Conservation (phyloP, 2,888 invertebrate species). For the Perdita meconis region DNA sequence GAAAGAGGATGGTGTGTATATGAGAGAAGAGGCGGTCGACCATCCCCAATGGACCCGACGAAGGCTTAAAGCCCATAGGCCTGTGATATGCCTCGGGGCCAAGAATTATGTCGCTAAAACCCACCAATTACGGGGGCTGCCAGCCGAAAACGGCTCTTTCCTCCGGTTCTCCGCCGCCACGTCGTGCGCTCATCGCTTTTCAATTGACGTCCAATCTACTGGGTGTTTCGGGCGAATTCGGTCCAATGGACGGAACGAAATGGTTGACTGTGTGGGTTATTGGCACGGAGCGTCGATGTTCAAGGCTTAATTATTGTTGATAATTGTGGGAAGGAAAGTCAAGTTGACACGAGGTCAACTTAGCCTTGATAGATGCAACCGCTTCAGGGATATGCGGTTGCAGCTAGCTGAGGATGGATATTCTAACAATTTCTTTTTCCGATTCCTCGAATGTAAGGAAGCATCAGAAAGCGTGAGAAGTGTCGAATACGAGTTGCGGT, state of each 20-base stretch:
- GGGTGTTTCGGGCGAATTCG: not conserved
- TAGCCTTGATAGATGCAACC: no score
- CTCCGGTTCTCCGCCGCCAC: constrained; percentile 19
- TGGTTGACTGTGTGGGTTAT: no score
- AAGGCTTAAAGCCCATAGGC: constrained; percentile 70
- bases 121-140: constrained; percentile 71
- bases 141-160: constrained; percentile 59
- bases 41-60: constrained; percentile 67
- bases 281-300: no score
- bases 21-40: constrained; percentile 59
- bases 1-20: constrained; percentile 64
- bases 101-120: constrained; percentile 80
- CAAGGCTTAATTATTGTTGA: no score
- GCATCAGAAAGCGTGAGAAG: no score
- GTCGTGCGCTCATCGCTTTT: constrained; percentile 1
- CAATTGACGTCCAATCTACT: constrained; percentile 14
- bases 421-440: no score
- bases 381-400: no score
- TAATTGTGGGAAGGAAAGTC: no score
- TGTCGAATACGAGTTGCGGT: no score
- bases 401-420: no score
- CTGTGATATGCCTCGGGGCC: constrained; percentile 75
- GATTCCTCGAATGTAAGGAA: no score
- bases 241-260: not conserved
- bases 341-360: no score